A percentile compares a stretch with the other conserved stretches of the same genome.
These are phyloP conservation scores for Bicyclus anynana DNA, from an alignment of 1,140 invertebrate genomes.

Conservation along the genomic window DNA sequence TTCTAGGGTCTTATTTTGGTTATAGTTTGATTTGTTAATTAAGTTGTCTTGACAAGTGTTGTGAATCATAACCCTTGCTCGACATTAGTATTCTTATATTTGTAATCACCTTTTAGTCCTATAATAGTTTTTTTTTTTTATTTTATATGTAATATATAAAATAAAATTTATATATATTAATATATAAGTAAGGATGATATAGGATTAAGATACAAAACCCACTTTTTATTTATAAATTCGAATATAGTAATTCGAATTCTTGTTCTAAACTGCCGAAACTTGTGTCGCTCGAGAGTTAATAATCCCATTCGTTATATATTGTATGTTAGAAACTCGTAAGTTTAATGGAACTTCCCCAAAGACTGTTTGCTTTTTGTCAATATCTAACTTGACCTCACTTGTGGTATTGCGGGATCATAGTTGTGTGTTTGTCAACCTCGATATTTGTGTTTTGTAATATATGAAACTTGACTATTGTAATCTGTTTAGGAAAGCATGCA, in stretches of 20 bases:
- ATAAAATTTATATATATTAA: no score
- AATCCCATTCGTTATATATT: constrained; percentile 35
- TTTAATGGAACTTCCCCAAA: constrained; percentile 42
- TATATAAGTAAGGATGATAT: no score
- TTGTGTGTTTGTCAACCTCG: constrained; percentile 17
- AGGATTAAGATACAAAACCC: background rate
- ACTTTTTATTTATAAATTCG: constrained; percentile 13
- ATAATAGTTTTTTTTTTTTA: no score
- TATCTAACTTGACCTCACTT: constrained; percentile 38
- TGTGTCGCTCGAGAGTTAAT: constrained; percentile 31
- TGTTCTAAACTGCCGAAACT: constrained; percentile 28
- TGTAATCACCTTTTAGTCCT: no score
- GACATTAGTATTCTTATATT: no score
- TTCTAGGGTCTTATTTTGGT: no score
- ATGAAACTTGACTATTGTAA: no score
- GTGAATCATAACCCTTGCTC: no score
- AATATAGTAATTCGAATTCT: constrained; percentile 25
- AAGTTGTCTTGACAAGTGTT: no score
- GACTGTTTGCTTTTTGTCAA: constrained; percentile 45
- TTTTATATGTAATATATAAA: no score
- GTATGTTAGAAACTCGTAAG: constrained; percentile 44
- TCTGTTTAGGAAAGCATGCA: no score
- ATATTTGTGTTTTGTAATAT: constrained; percentile 7
- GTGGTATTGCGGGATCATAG: constrained; percentile 8
- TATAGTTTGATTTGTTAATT: no score